phyloP scores from a whole-genome alignment of 2,888 invertebrate species.

The Watsonalla cultraria region DNA sequence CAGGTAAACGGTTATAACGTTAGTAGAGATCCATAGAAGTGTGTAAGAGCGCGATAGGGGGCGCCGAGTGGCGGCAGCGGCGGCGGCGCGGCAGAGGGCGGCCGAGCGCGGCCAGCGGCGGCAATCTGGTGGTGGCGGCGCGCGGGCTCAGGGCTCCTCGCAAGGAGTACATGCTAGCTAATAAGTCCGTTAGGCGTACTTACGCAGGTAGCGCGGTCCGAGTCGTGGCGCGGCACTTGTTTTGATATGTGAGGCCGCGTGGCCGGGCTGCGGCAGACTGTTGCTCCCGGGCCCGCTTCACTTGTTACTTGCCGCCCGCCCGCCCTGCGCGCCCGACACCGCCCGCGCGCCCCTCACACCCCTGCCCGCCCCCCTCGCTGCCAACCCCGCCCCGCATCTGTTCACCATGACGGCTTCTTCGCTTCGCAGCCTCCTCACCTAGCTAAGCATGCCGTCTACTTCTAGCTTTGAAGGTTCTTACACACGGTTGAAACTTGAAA shows the following conservation, averaged over 20 bases:
- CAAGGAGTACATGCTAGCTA: conserved; percentile 40
- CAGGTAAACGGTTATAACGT: conserved; percentile 54
- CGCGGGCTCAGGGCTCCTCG: conserved; percentile 16
- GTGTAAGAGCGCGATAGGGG: conserved; percentile 27
- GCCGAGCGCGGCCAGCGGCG: conserved; percentile 9
- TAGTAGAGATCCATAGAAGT: conserved; percentile 42
- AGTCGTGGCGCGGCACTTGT: conserved; percentile 46
- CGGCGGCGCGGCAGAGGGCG: conserved; percentile 3
- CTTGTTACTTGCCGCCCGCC: conserved; percentile 75
- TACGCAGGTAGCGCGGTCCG: conserved; percentile 54
- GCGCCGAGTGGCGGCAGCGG: conserved; percentile 11
- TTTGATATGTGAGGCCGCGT: conserved; percentile 65
- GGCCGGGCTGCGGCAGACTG: conserved; percentile 78
- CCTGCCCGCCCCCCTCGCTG: conserved; percentile 37
- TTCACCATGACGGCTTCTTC: conserved; percentile 64
- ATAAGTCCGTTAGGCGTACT: conserved; percentile 55
- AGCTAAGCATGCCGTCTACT: conserved; percentile 35
- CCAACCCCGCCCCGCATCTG: conserved; percentile 59
- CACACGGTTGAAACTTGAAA: neutral
- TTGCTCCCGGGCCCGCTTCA: conserved; percentile 77
- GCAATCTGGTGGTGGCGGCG: conserved; percentile 10
- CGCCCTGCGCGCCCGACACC: conserved; percentile 44
- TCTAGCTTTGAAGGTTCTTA: conserved; percentile 24
- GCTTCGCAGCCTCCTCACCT: conserved; percentile 64
- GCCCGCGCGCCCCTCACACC: conserved; percentile 31